phyloP scores from a whole-genome alignment of 1,140 invertebrate genomes.

The Euglossa dilemma region DNA sequence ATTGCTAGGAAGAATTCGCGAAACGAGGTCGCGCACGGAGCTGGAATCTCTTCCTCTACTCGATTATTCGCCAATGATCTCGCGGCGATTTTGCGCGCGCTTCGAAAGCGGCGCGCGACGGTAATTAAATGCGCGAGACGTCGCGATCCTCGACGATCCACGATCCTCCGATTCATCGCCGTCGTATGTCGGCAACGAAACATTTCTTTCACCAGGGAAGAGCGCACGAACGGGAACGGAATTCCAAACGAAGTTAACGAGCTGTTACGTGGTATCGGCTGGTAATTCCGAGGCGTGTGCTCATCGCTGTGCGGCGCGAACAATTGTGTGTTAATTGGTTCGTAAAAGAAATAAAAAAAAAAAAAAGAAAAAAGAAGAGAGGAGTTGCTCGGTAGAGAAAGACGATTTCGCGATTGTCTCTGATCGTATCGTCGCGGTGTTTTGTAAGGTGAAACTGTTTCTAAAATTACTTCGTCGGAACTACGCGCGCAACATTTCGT shows the following conservation, averaged over 20 bases:
- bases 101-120: too few relatives aligned
- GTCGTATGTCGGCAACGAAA: neutral
- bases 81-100: neutral
- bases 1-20: neutral
- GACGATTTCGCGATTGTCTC: neutral
- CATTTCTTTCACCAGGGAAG: neutral
- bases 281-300: conserved; percentile 1
- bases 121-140: too few relatives aligned
- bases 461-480: neutral
- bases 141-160: too few relatives aligned
- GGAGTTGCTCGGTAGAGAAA: neutral
- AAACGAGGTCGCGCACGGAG: neutral
- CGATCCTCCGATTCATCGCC: neutral
- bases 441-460: conserved; percentile 10
- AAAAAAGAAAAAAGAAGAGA: neutral
- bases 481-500: neutral
- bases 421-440: neutral
- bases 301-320: neutral
- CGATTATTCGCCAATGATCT: neutral
- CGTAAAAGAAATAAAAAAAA: neutral
- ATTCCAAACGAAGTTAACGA: neutral
- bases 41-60: neutral
- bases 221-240: neutral
- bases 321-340: conserved; percentile 40
- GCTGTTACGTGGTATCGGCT: neutral